Evolutionary conservation across 2,888 invertebrate species (phyloP), one percentile per base, ranked within the genome.

Genomic region (Mesorhabditis sp.): DNA sequence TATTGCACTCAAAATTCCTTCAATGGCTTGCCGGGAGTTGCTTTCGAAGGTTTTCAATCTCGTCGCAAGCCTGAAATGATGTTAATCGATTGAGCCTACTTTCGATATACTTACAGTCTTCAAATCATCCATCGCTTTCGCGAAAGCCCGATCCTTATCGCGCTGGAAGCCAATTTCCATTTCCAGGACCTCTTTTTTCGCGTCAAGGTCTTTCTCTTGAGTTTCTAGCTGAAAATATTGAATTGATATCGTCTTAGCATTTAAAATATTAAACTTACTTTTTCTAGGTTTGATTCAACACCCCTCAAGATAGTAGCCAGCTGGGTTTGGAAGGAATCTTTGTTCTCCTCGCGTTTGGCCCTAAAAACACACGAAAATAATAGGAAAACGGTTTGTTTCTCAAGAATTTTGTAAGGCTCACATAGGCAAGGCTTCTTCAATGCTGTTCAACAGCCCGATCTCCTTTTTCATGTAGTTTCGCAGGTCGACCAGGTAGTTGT

Each of bases 401-500:
- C 6, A n/a, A 5, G 10, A 5, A 4, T 6, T 42, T 13, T 10
- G 4, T 5, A n/a, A 5, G 41, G 28, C 91, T 89, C 87, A 92
- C 92, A 92, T 91, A 77, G 91, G 91, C 87, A 93, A 93, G 86
- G 91, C 93, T 86, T 94, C 93, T 80, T 92, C 90, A 80, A 95
- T 92, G 0, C 93, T 94, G 88, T 94, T 93, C 43, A 94, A 88
- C 68, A 95, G 70, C 28, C 74, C 74, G 69, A 95, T 89, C 88
- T 97, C 96, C 86, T 95, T 95, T 75, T 91, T 92, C 84, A 95
- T 90, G 87, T 95, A 96, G 62, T 92, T 89, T 87, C 93, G 92
- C n/a, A 93, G 93, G 88, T 96, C 95, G 86, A 94, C 92, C 68
- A 96, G 88, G 3, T 94, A 94, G 87, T 98, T 97, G 88, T 95